phyloP scores from a whole-genome alignment of 2,888 invertebrate species.

The Stomorhina lunata region DNA sequence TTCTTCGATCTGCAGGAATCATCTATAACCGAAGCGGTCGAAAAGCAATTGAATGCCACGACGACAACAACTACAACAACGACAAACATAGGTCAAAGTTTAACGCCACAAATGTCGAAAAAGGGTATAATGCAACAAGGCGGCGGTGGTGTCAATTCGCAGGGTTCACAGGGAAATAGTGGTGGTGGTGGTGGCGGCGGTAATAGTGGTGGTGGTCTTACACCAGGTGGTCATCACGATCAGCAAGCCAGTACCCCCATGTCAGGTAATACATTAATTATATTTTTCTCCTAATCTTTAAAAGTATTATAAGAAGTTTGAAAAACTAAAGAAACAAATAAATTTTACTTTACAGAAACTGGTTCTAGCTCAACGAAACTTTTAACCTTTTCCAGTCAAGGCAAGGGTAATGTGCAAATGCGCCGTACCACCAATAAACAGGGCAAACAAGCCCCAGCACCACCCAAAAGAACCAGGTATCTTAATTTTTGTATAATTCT shows the following conservation, averaged over 20 bases:
- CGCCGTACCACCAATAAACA: slow-evolving; percentile 91
- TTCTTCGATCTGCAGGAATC: slow-evolving; percentile 80
- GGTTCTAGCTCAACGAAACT: slow-evolving; percentile 82
- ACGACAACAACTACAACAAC: slow-evolving; percentile 76
- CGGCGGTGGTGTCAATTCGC: slow-evolving; percentile 56
- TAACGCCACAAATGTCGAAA: slow-evolving; percentile 80
- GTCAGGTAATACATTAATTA: slow-evolving; percentile 78
- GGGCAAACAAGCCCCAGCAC: slow-evolving; percentile 96
- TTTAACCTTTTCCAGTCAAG: slow-evolving; percentile 84
- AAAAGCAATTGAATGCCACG: slow-evolving; percentile 92
- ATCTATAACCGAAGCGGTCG: slow-evolving; percentile 88
- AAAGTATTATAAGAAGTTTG: not conserved
- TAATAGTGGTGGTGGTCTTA: slow-evolving; percentile 69
- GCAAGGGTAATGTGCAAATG: slow-evolving; percentile 88
- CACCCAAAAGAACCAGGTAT: slow-evolving; percentile 96
- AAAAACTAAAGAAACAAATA: not conserved
- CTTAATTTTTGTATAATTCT: not conserved
- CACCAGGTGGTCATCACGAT: slow-evolving; percentile 75
- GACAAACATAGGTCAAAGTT: slow-evolving; percentile 73
- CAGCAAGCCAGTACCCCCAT: slow-evolving; percentile 78
- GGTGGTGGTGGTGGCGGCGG: slow-evolving; percentile 67
- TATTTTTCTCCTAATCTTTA: not conserved
- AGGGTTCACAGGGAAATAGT: slow-evolving; percentile 64
- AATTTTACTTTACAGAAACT: slow-evolving; percentile 76
- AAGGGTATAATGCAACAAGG: slow-evolving; percentile 73